Percentiles rank a stretch among this genome's conserved stretches.
phyloP scores from a whole-genome alignment of 2,888 invertebrate genomes.

The Fissipunctia ypsillon region DNA sequence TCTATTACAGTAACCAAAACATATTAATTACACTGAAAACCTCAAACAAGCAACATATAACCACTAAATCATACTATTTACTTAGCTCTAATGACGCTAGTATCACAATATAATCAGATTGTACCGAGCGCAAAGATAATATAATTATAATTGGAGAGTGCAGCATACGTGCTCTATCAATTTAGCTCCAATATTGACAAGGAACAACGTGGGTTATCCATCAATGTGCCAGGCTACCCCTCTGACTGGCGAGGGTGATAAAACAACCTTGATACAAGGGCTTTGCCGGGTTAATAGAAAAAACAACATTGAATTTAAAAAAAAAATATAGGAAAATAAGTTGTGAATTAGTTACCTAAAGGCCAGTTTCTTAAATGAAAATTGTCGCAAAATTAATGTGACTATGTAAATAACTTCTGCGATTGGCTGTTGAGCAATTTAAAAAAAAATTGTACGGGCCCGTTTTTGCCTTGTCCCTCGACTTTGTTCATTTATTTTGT shows the following conservation, averaged over 20 bases:
- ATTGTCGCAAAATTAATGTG: no score
- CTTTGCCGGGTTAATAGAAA: constrained; percentile 47
- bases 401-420: no score
- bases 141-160: constrained; percentile 60
- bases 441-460: no score
- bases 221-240: constrained; percentile 77
- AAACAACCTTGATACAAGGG: constrained; percentile 63
- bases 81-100: constrained; percentile 37
- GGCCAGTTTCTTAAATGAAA: no score
- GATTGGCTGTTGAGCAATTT: no score
- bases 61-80: constrained; percentile 19
- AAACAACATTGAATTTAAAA: neutral
- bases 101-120: constrained; percentile 45
- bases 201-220: constrained; percentile 79
- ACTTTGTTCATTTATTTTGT: no score
- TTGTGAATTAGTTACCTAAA: no score
- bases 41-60: constrained; percentile 1
- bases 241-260: constrained; percentile 64
- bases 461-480: no score
- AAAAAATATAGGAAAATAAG: constrained; percentile 3
- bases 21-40: constrained; percentile 3
- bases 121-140: constrained; percentile 47
- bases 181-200: constrained; percentile 84
- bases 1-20: neutral
- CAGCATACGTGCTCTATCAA: constrained; percentile 84